These are phyloP conservation scores for Corythornis cristatus DNA, from an alignment of 2,113 vertebrate genomes.

Conservation along the genomic window DNA sequence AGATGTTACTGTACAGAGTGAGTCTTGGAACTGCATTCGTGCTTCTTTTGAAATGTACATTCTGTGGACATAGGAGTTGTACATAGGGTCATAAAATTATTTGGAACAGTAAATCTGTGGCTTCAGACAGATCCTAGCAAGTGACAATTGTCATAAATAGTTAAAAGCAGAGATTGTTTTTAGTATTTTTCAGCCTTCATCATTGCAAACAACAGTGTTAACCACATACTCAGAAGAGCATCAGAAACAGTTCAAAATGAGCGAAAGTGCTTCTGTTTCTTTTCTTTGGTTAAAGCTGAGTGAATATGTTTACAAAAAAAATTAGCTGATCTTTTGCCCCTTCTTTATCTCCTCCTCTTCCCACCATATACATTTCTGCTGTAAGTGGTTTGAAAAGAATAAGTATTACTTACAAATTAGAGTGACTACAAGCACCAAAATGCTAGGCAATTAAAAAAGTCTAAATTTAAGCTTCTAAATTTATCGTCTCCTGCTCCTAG, in stretches of 20 bases:
- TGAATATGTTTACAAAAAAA: not conserved
- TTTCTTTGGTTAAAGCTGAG: not conserved
- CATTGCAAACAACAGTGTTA: not conserved
- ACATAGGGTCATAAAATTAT: not conserved
- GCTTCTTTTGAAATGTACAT: not conserved
- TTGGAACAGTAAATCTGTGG: not conserved
- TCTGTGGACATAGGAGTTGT: not conserved
- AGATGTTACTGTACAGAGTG: not conserved
- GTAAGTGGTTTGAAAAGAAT: not conserved
- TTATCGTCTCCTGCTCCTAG: not conserved
- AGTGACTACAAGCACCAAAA: not conserved
- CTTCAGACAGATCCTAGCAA: not conserved
- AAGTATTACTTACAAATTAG: not conserved
- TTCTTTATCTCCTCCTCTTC: not conserved
- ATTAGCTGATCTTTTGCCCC: not conserved
- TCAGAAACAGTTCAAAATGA: not conserved
- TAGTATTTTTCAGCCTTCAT: not conserved
- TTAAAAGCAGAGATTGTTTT: not conserved
- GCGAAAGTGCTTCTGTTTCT: not conserved
- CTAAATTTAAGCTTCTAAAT: constrained; percentile 39
- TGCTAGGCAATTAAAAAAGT: not conserved
- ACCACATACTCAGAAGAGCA: not conserved
- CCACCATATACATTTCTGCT: not conserved
- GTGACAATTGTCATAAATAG: not conserved
- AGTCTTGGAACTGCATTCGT: not conserved